Conservation (phyloP, 2,888 invertebrate genomes). For the Parelbella ahira region DNA sequence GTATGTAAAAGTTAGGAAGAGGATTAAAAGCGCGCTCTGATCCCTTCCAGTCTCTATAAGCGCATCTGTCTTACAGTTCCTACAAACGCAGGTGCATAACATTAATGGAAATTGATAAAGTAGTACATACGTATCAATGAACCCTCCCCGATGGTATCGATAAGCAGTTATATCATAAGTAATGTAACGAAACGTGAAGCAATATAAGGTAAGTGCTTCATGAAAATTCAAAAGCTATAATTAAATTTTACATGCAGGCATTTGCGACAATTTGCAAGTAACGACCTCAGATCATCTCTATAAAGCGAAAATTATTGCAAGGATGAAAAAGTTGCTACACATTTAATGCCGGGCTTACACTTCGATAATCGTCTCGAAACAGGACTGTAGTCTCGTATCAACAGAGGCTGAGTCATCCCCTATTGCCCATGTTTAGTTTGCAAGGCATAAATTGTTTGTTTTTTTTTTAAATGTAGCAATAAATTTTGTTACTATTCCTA, state of each 20-base stretch:
- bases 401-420: too few relatives aligned
- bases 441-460: too few relatives aligned
- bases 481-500: too few relatives aligned
- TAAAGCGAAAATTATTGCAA: constrained; percentile 2
- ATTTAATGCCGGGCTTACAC: too few relatives aligned
- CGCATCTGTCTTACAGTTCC: background rate
- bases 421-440: too few relatives aligned
- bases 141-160: constrained; percentile 12
- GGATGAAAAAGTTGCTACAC: background rate
- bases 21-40: too few relatives aligned
- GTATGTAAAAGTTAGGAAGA: too few relatives aligned
- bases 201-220: constrained; percentile 19
- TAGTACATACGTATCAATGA: constrained; percentile 16
- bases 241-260: constrained; percentile 15
- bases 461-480: too few relatives aligned
- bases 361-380: too few relatives aligned
- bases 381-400: too few relatives aligned
- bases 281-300: constrained; percentile 11
- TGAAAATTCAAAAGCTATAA: constrained; percentile 23
- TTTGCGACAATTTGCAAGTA: constrained; percentile 19
- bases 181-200: constrained; percentile 22
- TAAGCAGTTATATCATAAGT: constrained; percentile 21
- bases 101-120: constrained; percentile 22
- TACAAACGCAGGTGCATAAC: constrained; percentile 20
- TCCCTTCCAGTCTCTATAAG: constrained; percentile 3